Percentiles rank a stretch among this genome's conserved stretches.
Evolutionary conservation across 1,140 invertebrate genomes (phyloP).

Genomic region (Magallana angulata): DNA sequence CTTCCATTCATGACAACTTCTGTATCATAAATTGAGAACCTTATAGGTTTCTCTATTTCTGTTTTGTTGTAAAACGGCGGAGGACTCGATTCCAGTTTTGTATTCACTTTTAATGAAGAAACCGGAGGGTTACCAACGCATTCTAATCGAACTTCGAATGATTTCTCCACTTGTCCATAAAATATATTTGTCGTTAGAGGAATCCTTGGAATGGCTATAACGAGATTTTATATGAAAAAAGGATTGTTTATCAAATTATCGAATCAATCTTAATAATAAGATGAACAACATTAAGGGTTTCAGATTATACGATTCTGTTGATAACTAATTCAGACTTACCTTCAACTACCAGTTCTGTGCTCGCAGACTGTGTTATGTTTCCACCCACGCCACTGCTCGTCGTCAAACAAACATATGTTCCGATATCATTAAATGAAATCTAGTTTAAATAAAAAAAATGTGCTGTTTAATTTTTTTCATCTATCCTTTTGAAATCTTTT

Average conservation of each 20-base stretch:
- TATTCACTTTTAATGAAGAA: not conserved
- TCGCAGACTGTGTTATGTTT: not conserved
- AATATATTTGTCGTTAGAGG: not conserved
- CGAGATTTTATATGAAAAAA: not conserved
- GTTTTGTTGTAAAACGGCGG: not conserved
- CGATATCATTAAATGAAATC: not conserved
- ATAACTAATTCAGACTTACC: not conserved
- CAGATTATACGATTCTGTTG: no score
- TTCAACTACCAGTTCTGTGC: not conserved
- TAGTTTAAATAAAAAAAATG: not conserved
- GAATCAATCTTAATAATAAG: no score
- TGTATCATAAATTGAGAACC: not conserved
- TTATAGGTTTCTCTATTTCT: not conserved
- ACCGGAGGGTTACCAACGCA: not conserved
- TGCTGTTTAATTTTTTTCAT: no score
- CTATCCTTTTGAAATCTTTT: no score
- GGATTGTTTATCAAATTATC: no score
- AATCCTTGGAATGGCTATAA: not conserved
- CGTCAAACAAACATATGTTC: not conserved
- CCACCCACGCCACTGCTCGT: not conserved
- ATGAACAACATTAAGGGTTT: no score
- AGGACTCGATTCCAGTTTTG: not conserved
- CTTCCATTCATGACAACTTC: not conserved
- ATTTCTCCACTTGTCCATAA: not conserved
- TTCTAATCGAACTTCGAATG: not conserved